Conservation (phyloP, 2,113 vertebrate species). For the Camelus bactrianus region DNA sequence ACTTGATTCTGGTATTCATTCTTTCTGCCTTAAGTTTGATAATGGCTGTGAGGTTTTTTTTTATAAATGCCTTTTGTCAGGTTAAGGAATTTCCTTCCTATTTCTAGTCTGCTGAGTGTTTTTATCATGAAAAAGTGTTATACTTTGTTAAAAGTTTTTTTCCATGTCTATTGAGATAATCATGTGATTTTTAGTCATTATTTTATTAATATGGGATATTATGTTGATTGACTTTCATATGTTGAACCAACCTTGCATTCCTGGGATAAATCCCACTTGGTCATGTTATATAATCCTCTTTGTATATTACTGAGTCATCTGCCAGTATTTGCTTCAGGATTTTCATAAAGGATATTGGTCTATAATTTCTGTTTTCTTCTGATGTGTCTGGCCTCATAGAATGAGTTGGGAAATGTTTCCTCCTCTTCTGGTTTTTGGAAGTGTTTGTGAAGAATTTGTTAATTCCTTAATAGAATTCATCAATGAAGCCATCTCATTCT, state of each 20-base stretch:
- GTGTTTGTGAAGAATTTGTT: conserved; percentile 30
- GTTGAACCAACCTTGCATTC: not conserved
- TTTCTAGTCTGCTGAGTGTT: not conserved
- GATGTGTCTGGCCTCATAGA: not conserved
- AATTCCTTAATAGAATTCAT: not conserved
- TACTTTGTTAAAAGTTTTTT: not conserved
- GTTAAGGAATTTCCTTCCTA: no score
- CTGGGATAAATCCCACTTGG: not conserved
- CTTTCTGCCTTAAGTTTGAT: not conserved
- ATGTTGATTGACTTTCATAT: not conserved
- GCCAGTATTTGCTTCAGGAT: not conserved
- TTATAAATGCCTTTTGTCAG: no score
- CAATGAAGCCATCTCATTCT: not conserved
- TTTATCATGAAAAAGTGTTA: not conserved
- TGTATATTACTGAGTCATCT: not conserved
- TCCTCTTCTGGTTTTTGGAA: not conserved
- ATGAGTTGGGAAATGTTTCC: not conserved
- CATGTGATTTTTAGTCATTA: not conserved
- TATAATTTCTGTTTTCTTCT: conserved; percentile 5
- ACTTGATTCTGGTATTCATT: no score
- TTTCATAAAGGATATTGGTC: not conserved
- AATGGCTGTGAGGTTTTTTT: not conserved
- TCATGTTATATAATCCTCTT: not conserved
- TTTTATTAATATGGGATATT: not conserved
- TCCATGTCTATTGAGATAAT: not conserved